Percentiles rank a stretch among this genome's conserved stretches.
These are phyloP conservation scores for Lasioglossum marginatum DNA, from an alignment of 2,888 invertebrate genomes.

Conservation along the genomic window DNA sequence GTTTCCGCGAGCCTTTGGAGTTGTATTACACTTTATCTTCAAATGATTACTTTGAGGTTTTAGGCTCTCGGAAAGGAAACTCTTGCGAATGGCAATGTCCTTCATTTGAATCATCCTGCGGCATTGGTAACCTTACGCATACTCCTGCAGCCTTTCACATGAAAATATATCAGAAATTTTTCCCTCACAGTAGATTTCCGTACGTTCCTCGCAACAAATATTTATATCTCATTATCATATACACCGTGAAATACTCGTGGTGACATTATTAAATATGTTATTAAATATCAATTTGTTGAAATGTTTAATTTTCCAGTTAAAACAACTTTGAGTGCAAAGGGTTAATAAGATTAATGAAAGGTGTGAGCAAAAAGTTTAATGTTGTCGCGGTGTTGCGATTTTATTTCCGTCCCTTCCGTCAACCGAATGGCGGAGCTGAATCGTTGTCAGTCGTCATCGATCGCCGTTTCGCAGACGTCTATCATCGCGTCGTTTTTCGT, in stretches of 20 bases:
- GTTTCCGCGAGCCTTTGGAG: conserved; percentile 20
- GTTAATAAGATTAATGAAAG: not conserved
- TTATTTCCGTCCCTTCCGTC: not conserved
- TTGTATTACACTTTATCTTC: conserved; percentile 35
- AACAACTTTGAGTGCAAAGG: too few species aligned
- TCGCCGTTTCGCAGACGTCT: not conserved
- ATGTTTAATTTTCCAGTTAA: too few species aligned
- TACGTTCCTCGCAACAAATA: not conserved
- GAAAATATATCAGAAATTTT: not conserved
- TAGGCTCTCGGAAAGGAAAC: not conserved
- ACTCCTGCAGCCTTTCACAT: not conserved
- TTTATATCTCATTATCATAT: not conserved
- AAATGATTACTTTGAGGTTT: conserved; percentile 36
- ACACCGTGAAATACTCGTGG: too few species aligned
- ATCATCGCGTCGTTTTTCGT: not conserved
- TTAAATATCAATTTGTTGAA: too few species aligned
- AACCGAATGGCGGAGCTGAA: not conserved
- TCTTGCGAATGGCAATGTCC: conserved; percentile 1
- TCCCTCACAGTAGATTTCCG: not conserved
- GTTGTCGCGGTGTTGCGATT: not conserved
- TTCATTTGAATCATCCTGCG: not conserved
- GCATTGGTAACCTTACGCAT: not conserved
- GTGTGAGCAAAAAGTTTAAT: not conserved
- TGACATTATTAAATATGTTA: too few species aligned
- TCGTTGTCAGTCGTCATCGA: conserved; percentile 18